Percentiles rank a stretch among this genome's conserved stretches.
These are phyloP conservation scores for Achatina immaculata DNA, from an alignment of 1,140 invertebrate genomes.

Conservation along the genomic window DNA sequence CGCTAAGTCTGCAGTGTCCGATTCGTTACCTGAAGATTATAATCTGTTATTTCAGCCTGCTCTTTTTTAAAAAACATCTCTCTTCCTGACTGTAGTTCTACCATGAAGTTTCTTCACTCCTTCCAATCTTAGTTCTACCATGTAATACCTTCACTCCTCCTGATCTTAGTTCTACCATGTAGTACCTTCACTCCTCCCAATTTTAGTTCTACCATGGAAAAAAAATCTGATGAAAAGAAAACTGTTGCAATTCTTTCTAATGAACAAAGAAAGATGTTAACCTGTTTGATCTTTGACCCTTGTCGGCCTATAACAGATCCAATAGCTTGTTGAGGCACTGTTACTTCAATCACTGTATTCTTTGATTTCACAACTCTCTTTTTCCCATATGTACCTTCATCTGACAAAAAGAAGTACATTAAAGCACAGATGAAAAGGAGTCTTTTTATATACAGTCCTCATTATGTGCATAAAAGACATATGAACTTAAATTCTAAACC, in stretches of 20 bases:
- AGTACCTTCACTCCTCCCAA: too few relatives aligned
- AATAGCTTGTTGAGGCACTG: slow-evolving; percentile 58
- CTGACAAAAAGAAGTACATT: slow-evolving; percentile 20
- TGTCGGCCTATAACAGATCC: slow-evolving; percentile 63
- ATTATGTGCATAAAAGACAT: not conserved
- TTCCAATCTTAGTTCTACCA: too few relatives aligned
- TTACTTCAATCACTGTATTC: slow-evolving; percentile 64
- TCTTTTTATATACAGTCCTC: slow-evolving; percentile 2
- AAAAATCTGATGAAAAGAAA: too few relatives aligned
- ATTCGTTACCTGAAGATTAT: too few relatives aligned
- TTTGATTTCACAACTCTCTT: slow-evolving; percentile 49
- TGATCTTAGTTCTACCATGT: too few relatives aligned
- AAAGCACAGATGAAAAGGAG: not conserved
- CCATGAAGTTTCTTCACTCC: too few relatives aligned
- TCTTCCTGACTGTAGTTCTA: too few relatives aligned
- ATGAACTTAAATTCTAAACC: not conserved
- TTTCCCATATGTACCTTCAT: slow-evolving; percentile 51
- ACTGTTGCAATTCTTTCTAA: not conserved
- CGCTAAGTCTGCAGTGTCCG: too few relatives aligned
- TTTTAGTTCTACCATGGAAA: too few relatives aligned
- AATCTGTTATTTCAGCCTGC: too few relatives aligned
- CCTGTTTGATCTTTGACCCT: slow-evolving; percentile 65
- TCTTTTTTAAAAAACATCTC: too few relatives aligned
- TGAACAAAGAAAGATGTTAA: slow-evolving; percentile 21
- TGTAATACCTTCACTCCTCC: too few relatives aligned